Conservation (phyloP, 2,888 invertebrate genomes). For the Drosophila birchii region DNA sequence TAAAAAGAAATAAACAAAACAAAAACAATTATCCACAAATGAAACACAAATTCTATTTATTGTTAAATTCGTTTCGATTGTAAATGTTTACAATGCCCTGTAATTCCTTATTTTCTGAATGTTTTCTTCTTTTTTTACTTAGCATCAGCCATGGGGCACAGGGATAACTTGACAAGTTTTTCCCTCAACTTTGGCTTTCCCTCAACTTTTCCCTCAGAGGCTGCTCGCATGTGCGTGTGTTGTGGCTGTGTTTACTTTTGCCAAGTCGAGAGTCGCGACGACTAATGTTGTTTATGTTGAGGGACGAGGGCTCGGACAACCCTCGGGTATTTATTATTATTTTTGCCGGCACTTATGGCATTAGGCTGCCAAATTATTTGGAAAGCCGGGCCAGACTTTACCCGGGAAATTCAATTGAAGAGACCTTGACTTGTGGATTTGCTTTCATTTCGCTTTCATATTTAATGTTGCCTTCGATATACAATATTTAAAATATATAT, state of each 20-base stretch:
- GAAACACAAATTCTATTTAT: too few relatives aligned
- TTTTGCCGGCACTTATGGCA: conserved; percentile 18
- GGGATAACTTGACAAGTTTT: conserved; percentile 33
- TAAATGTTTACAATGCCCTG: background rate
- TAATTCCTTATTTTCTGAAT: background rate
- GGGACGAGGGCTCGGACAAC: conserved; percentile 2
- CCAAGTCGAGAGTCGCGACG: conserved; percentile 20
- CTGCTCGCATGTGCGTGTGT: conserved; percentile 2
- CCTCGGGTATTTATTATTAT: conserved; percentile 27
- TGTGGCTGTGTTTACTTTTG: conserved; percentile 49
- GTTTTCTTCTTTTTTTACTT: background rate
- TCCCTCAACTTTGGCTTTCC: conserved; percentile 1
- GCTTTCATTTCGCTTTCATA: conserved; percentile 1
- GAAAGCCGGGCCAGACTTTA: background rate
- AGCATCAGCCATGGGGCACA: background rate
- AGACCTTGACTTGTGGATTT: background rate
- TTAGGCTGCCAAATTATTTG: conserved; percentile 28
- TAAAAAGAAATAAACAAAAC: too few relatives aligned
- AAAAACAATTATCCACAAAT: too few relatives aligned
- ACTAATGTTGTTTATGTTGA: conserved; percentile 63
- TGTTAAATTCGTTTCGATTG: too few relatives aligned
- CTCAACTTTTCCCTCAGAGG: conserved; percentile 11
- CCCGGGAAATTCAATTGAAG: conserved; percentile 9
- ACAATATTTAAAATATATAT: conserved; percentile 28
- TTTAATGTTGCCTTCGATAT: conserved; percentile 26